phyloP scores from a whole-genome alignment of 2,113 vertebrate genomes.

The Siniperca chuatsi region DNA sequence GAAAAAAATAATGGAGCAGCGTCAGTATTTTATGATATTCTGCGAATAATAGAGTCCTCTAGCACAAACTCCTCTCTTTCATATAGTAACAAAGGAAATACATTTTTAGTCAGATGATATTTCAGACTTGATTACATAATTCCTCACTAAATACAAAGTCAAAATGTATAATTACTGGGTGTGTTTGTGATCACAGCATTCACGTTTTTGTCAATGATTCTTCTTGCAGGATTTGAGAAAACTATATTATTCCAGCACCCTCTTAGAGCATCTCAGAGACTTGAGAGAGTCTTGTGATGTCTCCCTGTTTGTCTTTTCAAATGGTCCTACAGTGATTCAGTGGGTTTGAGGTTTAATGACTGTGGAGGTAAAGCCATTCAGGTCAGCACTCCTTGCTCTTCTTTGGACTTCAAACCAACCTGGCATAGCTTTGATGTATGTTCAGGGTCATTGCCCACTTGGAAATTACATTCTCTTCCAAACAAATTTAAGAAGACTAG shows the following conservation, averaged over 20 bases:
- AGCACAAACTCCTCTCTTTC: background rate
- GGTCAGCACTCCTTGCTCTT: constrained; percentile 14
- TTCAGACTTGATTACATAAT: constrained; percentile 1
- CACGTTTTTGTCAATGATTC: background rate
- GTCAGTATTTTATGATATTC: background rate
- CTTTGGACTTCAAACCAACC: constrained; percentile 37
- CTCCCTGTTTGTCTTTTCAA: background rate
- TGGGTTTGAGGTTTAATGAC: constrained; percentile 10
- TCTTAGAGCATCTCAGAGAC: background rate
- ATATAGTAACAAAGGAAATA: background rate
- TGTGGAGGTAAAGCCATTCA: background rate
- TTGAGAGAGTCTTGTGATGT: constrained; percentile 4
- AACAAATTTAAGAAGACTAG: background rate
- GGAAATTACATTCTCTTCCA: background rate
- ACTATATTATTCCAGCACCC: background rate
- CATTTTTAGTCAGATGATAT: background rate
- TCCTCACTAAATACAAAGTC: background rate
- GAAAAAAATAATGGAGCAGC: background rate
- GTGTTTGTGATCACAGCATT: background rate
- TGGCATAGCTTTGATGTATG: constrained; percentile 28
- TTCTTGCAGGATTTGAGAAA: background rate
- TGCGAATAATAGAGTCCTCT: background rate
- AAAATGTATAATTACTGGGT: background rate
- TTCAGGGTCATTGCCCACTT: constrained; percentile 25
- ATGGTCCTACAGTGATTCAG: background rate